Conservation (phyloP, 2,797 vertebrate genomes). For the Pempheris klunzingeri region DNA sequence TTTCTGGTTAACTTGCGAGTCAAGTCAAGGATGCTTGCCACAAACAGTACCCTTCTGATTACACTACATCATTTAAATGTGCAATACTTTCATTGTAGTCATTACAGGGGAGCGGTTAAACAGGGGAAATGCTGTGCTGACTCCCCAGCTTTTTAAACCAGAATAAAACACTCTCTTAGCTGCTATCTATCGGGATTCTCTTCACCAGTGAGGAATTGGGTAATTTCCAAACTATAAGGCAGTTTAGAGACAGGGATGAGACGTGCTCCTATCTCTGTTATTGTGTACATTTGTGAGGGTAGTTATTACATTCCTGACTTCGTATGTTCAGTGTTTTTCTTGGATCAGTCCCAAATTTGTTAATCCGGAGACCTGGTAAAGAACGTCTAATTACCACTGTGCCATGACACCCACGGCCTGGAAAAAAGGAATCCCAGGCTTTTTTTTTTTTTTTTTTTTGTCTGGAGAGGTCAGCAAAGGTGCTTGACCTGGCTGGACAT, state of each 20-base stretch:
- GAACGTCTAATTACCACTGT: constrained; percentile 35
- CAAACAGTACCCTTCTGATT: not conserved
- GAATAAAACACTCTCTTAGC: constrained; percentile 3
- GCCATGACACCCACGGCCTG: constrained; percentile 50
- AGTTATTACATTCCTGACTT: constrained; percentile 66
- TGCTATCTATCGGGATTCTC: constrained; percentile 10
- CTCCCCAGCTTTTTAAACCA: not conserved
- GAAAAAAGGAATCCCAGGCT: constrained; percentile 59
- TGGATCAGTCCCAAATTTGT: constrained; percentile 59
- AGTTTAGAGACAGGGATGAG: not conserved
- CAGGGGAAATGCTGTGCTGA: not conserved
- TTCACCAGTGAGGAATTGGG: constrained; percentile 38
- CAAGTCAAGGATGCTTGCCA: not conserved
- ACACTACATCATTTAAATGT: not conserved
- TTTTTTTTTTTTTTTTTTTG: constrained; percentile 25
- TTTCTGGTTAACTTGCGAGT: not conserved
- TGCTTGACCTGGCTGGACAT: constrained; percentile 79
- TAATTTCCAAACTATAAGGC: constrained; percentile 39
- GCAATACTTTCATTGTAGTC: not conserved
- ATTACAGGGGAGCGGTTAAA: too few species aligned
- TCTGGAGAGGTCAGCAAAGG: constrained; percentile 71
- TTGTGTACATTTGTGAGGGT: constrained; percentile 37
- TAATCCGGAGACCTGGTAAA: constrained; percentile 51
- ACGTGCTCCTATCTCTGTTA: constrained; percentile 15
- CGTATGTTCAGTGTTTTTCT: constrained; percentile 51